A percentile compares a stretch with the other conserved stretches of the same genome.
Conservation (phyloP, 1,140 invertebrate species). For the Drosophila takahashii region DNA sequence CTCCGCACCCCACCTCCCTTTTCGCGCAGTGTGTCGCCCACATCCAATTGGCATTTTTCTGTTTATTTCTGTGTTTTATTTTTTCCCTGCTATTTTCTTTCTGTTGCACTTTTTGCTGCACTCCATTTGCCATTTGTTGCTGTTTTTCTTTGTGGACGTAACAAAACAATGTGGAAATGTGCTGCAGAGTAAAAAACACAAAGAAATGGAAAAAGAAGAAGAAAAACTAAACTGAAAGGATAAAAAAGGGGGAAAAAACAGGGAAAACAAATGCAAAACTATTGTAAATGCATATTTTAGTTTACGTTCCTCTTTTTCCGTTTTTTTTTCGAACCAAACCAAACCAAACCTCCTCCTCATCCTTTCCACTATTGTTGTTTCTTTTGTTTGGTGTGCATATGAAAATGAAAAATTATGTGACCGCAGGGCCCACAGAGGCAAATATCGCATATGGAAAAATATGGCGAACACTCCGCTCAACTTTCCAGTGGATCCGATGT, state of each 20-base stretch:
- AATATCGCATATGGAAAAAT: conserved; percentile 61
- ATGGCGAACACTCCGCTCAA: conserved; percentile 21
- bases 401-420: conserved; percentile 79
- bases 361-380: conserved; percentile 20
- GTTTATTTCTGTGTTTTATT: conserved; percentile 34
- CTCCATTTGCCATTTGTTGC: conserved; percentile 69
- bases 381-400: conserved; percentile 62
- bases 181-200: conserved; percentile 37
- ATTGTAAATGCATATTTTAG: conserved; percentile 74
- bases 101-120: conserved; percentile 30
- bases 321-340: conserved; percentile 12
- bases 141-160: conserved; percentile 69
- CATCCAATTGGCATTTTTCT: conserved; percentile 50
- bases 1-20: not conserved
- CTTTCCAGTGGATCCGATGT: conserved; percentile 12
- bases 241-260: conserved; percentile 1
- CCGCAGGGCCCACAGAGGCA: conserved; percentile 69
- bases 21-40: conserved; percentile 23
- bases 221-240: conserved; percentile 12
- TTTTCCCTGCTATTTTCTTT: conserved; percentile 11
- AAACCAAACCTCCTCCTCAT: too few species aligned
- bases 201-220: conserved; percentile 33
- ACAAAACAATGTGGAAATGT: conserved; percentile 61
- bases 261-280: conserved; percentile 65
- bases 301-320: conserved; percentile 2